Percentiles rank a stretch among this genome's conserved stretches.
phyloP scores from a whole-genome alignment of 2,888 invertebrate genomes.

The Tillus elongatus region DNA sequence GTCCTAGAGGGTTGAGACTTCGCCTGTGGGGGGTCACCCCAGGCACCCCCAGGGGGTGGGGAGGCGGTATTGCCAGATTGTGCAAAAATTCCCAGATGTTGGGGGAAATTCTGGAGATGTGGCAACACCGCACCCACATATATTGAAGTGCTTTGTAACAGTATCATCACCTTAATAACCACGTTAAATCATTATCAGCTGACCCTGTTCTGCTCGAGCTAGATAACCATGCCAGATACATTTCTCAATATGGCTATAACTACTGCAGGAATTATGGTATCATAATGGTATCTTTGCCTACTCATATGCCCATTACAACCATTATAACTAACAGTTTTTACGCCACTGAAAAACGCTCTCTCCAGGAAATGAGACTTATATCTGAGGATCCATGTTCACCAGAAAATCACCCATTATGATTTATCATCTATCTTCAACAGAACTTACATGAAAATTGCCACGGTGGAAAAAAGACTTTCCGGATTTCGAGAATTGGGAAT shows the following conservation, averaged over 20 bases:
- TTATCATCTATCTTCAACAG: slow-evolving; percentile 18
- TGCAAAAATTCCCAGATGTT: no score
- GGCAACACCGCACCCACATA: no score
- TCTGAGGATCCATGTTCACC: slow-evolving; percentile 14
- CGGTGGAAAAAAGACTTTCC: slow-evolving; percentile 17
- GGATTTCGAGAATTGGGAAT: slow-evolving; percentile 17
- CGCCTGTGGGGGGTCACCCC: no score
- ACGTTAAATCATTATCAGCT: slow-evolving; percentile 14
- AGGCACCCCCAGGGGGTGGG: no score
- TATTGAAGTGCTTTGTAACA: no score
- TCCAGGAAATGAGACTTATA: slow-evolving; percentile 15
- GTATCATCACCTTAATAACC: slow-evolving; percentile 14
- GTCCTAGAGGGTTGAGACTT: no score
- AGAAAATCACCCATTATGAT: slow-evolving; percentile 18
- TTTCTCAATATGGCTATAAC: slow-evolving; percentile 14
- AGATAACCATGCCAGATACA: slow-evolving; percentile 14
- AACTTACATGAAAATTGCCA: slow-evolving; percentile 14
- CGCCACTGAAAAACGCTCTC: slow-evolving; percentile 12
- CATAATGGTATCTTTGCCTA: slow-evolving; percentile 14
- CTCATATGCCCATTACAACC: slow-evolving; percentile 16
- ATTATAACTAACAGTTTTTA: slow-evolving; percentile 14
- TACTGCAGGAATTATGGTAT: slow-evolving; percentile 14
- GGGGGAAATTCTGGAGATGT: no score
- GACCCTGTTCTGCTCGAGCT: slow-evolving; percentile 14
- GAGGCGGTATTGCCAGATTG: no score